Evolutionary conservation across 1,140 invertebrate species (phyloP), one percentile per base, ranked within the genome.

Genomic region (Leptonema lineaticorne): DNA sequence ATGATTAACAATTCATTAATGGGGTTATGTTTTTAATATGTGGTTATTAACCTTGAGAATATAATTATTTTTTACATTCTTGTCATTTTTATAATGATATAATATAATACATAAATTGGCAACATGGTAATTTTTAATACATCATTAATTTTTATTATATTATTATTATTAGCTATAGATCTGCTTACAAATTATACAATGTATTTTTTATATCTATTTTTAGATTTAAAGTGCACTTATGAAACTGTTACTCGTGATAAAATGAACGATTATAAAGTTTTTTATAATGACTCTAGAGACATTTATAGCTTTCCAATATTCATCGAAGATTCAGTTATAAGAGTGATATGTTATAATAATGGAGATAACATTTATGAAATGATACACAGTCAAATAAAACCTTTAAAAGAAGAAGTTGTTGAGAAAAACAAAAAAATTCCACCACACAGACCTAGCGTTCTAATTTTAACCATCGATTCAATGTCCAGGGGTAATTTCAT

Each of bases 401-500:
- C 58, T 2, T 26, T 63, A 5, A 11, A 22, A 5, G n/a, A 41
- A 22, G 27, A 46, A 5, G 53, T 24, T 1, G 50, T 69, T 8
- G 20, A 58, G 30, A 53, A 16, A 26, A 73, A 73, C 48, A 63
- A 22, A 6, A 18, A 45, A 4, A 70, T 73, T 9, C 67, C 72
- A 18, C 6, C 29, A 7, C 57, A 58, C 24, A 30, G 69, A 37
- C 72, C 72, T 1, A 73, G 72, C 28, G 63, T 73, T 8, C 53
- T 73, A 27, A 73, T 73, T 14, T 64, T 73, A 3, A 60, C 67
- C 30, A 69, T 73, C 5, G 72, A 73, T 18, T 71, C 69, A 1
- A 73, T 73, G 69, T 73, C 72, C 11, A 67, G 72, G 22, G 72
- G 72, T 20, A 70, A 73, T 56, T 73, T 73, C 26, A 69, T 73